These are phyloP conservation scores for Champsocephalus gunnari DNA, from an alignment of 2,797 vertebrate species.

Conservation along the genomic window DNA sequence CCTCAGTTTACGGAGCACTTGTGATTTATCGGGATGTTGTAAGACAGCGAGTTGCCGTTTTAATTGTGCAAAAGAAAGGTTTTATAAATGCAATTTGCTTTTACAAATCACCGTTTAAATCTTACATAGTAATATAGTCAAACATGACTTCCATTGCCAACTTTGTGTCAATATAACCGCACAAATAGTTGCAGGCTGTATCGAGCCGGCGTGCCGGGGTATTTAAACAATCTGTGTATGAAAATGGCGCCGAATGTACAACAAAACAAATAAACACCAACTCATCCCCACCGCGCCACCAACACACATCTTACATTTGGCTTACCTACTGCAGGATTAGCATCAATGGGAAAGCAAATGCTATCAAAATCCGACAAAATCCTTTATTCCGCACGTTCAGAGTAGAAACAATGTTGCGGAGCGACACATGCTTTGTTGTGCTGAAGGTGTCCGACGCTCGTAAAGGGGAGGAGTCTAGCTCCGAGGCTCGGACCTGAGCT, in stretches of 20 bases:
- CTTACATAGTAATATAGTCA: fast-evolving
- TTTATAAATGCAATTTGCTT: not conserved
- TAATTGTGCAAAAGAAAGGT: not conserved
- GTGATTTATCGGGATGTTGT: slow-evolving; percentile 28
- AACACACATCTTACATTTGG: not conserved
- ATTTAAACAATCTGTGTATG: slow-evolving; percentile 78
- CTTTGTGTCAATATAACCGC: slow-evolving; percentile 27
- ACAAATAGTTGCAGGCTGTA: slow-evolving; percentile 10
- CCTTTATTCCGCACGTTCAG: slow-evolving; percentile 63
- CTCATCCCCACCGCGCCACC: slow-evolving; percentile 7
- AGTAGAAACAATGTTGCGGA: slow-evolving; percentile 61
- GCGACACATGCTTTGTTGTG: slow-evolving; percentile 83
- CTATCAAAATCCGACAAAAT: slow-evolving; percentile 47
- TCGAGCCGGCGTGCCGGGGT: slow-evolving; percentile 52
- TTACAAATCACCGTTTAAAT: not conserved
- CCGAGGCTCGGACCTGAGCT: slow-evolving; percentile 25
- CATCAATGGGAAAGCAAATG: slow-evolving; percentile 62
- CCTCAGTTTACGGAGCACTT: slow-evolving; percentile 24
- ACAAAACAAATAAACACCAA: slow-evolving; percentile 75
- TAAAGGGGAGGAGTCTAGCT: slow-evolving; percentile 80
- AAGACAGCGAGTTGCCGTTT: not conserved
- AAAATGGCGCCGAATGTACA: slow-evolving; percentile 83
- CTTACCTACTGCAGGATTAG: slow-evolving; percentile 76
- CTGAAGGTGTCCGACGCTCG: slow-evolving; percentile 76
- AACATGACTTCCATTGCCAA: not conserved